Evolutionary conservation across 2,113 vertebrate species (phyloP).

Genomic region (Tachysurus fulvidraco): DNA sequence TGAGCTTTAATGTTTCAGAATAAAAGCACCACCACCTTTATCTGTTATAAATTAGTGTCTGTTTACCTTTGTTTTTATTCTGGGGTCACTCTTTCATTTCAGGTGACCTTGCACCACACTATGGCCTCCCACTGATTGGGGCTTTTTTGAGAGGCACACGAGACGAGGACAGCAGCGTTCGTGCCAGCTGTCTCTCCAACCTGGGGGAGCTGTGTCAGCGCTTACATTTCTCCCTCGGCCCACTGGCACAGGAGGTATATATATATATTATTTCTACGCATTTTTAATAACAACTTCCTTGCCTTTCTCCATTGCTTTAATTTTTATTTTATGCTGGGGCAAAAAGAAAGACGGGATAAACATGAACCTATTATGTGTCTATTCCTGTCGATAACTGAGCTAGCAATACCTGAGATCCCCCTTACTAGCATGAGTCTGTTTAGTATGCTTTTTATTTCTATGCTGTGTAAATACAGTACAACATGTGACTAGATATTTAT

Average conservation of each 20-base stretch:
- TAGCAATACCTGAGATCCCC: background rate
- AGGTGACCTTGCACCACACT: slow-evolving; percentile 86
- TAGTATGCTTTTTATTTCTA: background rate
- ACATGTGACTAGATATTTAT: background rate
- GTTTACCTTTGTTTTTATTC: background rate
- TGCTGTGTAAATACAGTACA: background rate
- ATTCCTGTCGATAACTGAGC: slow-evolving; percentile 14
- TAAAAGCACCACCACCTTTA: background rate
- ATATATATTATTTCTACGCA: too few species aligned
- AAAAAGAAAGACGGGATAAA: background rate
- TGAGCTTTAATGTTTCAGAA: background rate
- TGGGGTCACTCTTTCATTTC: background rate
- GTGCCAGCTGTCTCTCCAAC: slow-evolving; percentile 93
- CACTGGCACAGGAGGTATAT: slow-evolving; percentile 86
- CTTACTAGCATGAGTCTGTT: background rate
- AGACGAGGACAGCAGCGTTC: slow-evolving; percentile 74
- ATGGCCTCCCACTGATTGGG: slow-evolving; percentile 78
- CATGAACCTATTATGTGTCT: background rate
- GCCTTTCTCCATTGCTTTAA: slow-evolving; percentile 21
- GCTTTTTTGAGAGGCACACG: slow-evolving; percentile 81
- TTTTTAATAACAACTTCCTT: background rate
- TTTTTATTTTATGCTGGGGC: slow-evolving; percentile 25
- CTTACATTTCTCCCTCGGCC: slow-evolving; percentile 83
- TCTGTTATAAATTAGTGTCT: background rate
- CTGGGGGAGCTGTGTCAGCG: slow-evolving; percentile 89